Base-by-base conservation (phyloP, 2,113 vertebrate species). In the Sardina pilchardus region DNA sequence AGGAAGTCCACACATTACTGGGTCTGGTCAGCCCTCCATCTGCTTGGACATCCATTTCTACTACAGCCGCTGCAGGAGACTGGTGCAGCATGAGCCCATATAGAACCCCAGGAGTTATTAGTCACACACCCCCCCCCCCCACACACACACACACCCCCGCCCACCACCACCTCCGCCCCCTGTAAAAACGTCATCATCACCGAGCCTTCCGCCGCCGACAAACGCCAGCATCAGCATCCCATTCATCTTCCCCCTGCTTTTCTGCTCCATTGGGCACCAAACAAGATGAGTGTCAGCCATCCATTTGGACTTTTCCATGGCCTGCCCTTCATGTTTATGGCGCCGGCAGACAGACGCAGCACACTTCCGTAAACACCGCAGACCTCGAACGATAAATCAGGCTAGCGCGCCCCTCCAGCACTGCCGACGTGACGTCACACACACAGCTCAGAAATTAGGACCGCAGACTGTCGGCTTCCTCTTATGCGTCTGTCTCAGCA, bases 291-390 rank as follows among this genome's bases (percentile, higher is more conserved):
- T 34, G 71, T 34, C 30, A 36, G 71, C 71, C 71, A 78, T 78
- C 71, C 71, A 78, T 78, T 78, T 36, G 26, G 71, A 78, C 71
- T 78, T 78, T 78, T 78, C 30, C 71, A 78, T 34, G 30, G 34
- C 71, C 71, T 36, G 71, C 71, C 71, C 34, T 34, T 36, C 71
- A 78, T 78, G 71, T 78, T 78, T 78, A 78, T 78, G 71, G 71
- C 2, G 30, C 34, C 16, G 34, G 71, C 12, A 78, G 34, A 78
- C 30, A 16, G 10, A 78, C 71, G 71, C 30, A 16, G 34, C 71
- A 78, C 71, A 78, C 71, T 36, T 36, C 12, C 12, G 34, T 36
- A 78, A 34, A 78, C 71, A 78, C 71, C 26, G 10, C 9, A 12
- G n/a, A 8, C 26, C 63, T 67, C 63, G 12, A 12, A 30, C 24